These are phyloP conservation scores for Pipra filicauda DNA, from an alignment of 2,113 vertebrate genomes.

Conservation along the genomic window DNA sequence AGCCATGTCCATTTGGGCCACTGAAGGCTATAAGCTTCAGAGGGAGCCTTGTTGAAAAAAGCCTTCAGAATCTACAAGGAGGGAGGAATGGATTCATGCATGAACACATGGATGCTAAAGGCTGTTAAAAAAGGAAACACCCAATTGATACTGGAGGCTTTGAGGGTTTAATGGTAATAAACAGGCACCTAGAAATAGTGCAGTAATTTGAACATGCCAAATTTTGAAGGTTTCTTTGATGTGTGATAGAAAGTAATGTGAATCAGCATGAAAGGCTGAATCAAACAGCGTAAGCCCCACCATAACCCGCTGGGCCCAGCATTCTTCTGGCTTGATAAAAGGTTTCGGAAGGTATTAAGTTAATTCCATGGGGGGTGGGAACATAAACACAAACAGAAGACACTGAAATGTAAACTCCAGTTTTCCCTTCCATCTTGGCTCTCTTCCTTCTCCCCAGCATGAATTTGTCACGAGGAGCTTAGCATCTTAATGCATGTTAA, in stretches of 20 bases:
- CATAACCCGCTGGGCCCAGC: background rate
- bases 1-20: background rate
- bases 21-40: background rate
- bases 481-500: background rate
- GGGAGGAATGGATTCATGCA: background rate
- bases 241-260: constrained; percentile 47
- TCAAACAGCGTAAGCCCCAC: background rate
- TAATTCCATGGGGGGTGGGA: background rate
- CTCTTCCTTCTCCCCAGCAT: background rate
- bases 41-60: background rate
- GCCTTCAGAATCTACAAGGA: background rate
- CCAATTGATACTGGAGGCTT: constrained; percentile 26
- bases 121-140: constrained; percentile 11
- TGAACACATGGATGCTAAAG: constrained; percentile 5
- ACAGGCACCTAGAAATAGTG: background rate
- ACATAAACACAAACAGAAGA: constrained; percentile 14
- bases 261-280: constrained; percentile 38
- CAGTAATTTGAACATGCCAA: background rate
- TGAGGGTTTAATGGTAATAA: constrained; percentile 1
- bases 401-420: background rate
- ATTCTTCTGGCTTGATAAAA: constrained; percentile 29
- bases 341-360: constrained; percentile 4
- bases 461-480: background rate
- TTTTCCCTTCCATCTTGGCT: background rate
- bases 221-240: constrained; percentile 38